Percentiles rank a stretch among this genome's conserved stretches.
Evolutionary conservation across 2,888 invertebrate genomes (phyloP).

Genomic region (Sminthurinus aureus): DNA sequence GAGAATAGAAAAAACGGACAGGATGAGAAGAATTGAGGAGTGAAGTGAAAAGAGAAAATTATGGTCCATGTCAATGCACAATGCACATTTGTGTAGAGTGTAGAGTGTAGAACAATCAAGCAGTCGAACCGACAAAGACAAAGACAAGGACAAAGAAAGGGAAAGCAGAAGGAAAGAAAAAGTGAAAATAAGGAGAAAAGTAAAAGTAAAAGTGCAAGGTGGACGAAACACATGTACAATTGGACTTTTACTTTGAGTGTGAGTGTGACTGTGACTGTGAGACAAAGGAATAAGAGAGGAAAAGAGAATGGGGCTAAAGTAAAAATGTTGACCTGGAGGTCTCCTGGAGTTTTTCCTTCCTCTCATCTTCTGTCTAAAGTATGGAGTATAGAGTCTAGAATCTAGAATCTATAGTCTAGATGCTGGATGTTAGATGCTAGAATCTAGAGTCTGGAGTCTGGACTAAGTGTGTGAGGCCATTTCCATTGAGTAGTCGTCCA

Average conservation of each 20-base stretch:
- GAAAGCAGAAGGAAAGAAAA: background rate
- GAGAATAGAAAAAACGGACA: too few relatives aligned
- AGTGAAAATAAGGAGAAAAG: background rate
- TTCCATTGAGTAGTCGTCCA: background rate
- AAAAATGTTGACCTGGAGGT: constrained; percentile 17
- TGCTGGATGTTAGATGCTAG: too few relatives aligned
- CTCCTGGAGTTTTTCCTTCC: background rate
- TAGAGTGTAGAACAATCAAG: background rate
- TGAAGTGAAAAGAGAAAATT: too few relatives aligned
- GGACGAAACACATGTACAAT: background rate
- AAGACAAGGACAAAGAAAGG: background rate
- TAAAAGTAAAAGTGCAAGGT: constrained; percentile 12
- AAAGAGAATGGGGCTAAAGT: background rate
- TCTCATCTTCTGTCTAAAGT: background rate
- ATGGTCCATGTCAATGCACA: too few relatives aligned
- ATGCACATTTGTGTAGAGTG: too few relatives aligned
- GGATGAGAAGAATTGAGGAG: too few relatives aligned
- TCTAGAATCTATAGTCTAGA: background rate
- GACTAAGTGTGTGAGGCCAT: background rate
- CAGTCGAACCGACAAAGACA: background rate
- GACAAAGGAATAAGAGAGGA: background rate
- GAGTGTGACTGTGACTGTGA: too few relatives aligned
- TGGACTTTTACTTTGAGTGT: too few relatives aligned
- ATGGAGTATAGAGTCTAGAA: too few relatives aligned
- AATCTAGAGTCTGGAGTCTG: too few relatives aligned